Conservation (phyloP, 1,140 invertebrate species). For the Lordiphosa collinella region DNA sequence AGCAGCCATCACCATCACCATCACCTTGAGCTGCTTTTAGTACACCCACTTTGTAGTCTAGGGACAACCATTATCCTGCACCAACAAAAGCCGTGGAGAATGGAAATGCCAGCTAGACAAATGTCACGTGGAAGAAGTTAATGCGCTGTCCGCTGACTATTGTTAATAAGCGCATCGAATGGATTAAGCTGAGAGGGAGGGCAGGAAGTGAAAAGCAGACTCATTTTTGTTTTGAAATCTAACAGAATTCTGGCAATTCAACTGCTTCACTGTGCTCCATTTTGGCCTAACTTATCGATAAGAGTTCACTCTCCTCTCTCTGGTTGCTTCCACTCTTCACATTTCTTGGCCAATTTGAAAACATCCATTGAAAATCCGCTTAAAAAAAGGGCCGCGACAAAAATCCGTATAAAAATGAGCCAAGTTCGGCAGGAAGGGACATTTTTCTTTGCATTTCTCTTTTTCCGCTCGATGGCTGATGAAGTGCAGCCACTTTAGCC, state of each 20-base stretch:
- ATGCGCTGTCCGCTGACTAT: constrained; percentile 22
- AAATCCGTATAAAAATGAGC: too few species aligned
- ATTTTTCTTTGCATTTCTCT: constrained; percentile 62
- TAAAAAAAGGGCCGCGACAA: constrained; percentile 54
- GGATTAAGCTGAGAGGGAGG: neutral
- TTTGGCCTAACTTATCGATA: too few species aligned
- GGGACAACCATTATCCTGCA: constrained; percentile 59
- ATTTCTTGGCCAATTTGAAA: constrained; percentile 11
- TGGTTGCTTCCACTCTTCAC: too few species aligned
- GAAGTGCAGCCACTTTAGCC: constrained; percentile 35
- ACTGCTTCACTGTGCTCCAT: too few species aligned
- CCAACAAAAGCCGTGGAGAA: constrained; percentile 60
- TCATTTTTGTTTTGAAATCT: too few species aligned
- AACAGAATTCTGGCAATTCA: too few species aligned
- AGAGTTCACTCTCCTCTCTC: too few species aligned
- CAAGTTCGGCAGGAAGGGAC: too few species aligned
- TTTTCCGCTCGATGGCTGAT: constrained; percentile 10
- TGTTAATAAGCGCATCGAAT: constrained; percentile 58
- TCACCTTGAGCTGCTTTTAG: constrained; percentile 56
- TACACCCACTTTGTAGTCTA: constrained; percentile 62
- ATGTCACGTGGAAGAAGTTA: constrained; percentile 52
- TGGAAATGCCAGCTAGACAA: constrained; percentile 46
- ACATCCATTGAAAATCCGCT: constrained; percentile 57
- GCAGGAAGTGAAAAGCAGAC: constrained; percentile 32
- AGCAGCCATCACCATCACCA: too few species aligned